Percentiles rank a stretch among this genome's conserved stretches.
phyloP scores from a whole-genome alignment of 2,888 invertebrate species.

The Nowickia ferox region DNA sequence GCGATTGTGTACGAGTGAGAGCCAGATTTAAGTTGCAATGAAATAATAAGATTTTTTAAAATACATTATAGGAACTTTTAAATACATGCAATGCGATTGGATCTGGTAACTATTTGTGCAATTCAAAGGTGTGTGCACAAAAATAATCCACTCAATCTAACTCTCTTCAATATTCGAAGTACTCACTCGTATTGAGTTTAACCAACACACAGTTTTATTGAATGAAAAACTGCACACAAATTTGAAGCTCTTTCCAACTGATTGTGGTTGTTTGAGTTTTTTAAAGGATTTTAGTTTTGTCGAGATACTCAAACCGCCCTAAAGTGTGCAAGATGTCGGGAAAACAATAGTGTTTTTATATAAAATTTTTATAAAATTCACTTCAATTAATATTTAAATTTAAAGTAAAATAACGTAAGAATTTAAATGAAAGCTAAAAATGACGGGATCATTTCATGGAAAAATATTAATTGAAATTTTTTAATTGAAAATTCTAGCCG shows the following conservation, averaged over 20 bases:
- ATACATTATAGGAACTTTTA: too few relatives aligned
- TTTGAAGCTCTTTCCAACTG: neutral
- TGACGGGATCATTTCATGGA: too few relatives aligned
- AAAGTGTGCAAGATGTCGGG: constrained; percentile 68
- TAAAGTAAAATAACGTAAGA: constrained; percentile 6
- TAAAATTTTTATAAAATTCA: neutral
- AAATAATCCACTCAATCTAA: neutral
- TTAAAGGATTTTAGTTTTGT: constrained; percentile 75
- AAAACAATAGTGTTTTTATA: constrained; percentile 38
- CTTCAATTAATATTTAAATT: neutral
- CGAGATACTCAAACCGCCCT: constrained; percentile 77
- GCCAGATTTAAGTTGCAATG: too few relatives aligned
- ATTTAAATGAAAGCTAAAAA: constrained; percentile 14
- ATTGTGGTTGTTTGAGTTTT: constrained; percentile 57
- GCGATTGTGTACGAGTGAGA: too few relatives aligned
- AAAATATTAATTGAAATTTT: neutral
- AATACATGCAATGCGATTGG: too few relatives aligned
- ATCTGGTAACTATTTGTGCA: neutral
- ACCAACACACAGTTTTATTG: neutral
- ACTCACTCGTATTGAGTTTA: neutral
- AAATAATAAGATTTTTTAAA: too few relatives aligned
- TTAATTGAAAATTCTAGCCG: constrained; percentile 23
- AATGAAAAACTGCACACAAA: neutral
- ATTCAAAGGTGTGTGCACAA: constrained; percentile 7
- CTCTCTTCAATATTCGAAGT: neutral